Percentiles rank a stretch among this genome's conserved stretches.
These are phyloP conservation scores for Microtus ochrogaster DNA, from an alignment of 2,113 vertebrate species.

Conservation along the genomic window DNA sequence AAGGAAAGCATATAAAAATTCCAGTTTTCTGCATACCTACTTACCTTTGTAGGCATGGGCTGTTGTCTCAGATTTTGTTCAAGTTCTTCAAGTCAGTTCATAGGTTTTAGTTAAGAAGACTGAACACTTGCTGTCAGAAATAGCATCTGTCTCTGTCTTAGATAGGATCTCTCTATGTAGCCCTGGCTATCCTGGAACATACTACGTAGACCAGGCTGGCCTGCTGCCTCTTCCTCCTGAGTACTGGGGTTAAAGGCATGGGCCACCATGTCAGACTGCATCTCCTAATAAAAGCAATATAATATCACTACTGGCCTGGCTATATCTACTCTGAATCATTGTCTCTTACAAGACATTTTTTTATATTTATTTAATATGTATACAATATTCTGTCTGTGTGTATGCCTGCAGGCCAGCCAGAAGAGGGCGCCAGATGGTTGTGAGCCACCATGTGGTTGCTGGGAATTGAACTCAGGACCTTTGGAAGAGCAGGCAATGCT, in stretches of 20 bases:
- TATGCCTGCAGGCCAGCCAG: too few relatives aligned
- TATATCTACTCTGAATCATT: neutral
- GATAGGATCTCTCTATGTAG: neutral
- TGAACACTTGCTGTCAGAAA: neutral
- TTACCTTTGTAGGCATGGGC: neutral
- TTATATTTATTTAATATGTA: too few relatives aligned
- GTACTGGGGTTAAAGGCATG: neutral
- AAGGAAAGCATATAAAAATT: neutral
- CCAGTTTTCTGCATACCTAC: neutral
- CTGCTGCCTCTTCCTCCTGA: neutral
- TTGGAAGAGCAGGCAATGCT: too few relatives aligned
- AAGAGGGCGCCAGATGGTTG: too few relatives aligned
- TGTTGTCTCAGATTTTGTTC: neutral
- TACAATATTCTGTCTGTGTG: too few relatives aligned
- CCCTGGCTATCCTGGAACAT: neutral
- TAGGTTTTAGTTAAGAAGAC: constrained; percentile 1
- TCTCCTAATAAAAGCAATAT: constrained; percentile 23
- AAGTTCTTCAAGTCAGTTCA: neutral
- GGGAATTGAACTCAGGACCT: too few relatives aligned
- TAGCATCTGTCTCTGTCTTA: neutral
- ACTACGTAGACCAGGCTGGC: neutral
- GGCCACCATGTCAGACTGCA: neutral
- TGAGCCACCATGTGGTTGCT: too few relatives aligned
- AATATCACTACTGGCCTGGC: neutral
- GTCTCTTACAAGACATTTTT: neutral